A percentile compares a stretch with the other conserved stretches of the same genome.
Evolutionary conservation across 2,888 invertebrate species (phyloP).

Genomic region (Diaperis boleti): DNA sequence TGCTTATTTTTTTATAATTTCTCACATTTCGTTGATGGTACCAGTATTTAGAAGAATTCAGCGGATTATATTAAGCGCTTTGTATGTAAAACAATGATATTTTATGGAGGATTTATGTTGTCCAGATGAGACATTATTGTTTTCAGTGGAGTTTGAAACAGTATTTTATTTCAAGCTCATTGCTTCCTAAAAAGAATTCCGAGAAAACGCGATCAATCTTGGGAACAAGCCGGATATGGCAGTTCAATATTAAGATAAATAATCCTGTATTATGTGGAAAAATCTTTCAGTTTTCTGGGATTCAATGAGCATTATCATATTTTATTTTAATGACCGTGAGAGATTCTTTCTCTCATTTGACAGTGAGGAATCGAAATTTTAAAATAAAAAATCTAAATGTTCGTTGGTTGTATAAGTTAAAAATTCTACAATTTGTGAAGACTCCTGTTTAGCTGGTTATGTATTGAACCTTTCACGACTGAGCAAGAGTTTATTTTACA

Average conservation of each 20-base stretch:
- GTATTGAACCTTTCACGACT: no score
- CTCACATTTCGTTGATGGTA: no score
- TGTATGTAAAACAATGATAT: neutral
- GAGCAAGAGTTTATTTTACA: no score
- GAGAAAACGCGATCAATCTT: slow-evolving; percentile 23
- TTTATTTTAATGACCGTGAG: neutral
- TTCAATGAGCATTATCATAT: neutral
- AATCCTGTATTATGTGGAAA: slow-evolving; percentile 20
- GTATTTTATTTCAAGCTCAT: slow-evolving; percentile 24
- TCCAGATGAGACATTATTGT: slow-evolving; percentile 9
- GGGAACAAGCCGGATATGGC: slow-evolving; percentile 18
- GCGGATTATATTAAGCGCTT: no score
- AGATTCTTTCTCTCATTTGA: neutral
- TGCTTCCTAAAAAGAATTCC: slow-evolving; percentile 15
- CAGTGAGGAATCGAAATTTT: neutral
- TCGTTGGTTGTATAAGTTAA: neutral
- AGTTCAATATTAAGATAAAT: slow-evolving; percentile 18
- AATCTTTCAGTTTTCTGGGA: slow-evolving; percentile 4
- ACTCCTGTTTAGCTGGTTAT: no score
- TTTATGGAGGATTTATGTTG: neutral
- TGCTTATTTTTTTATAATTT: no score
- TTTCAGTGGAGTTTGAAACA: slow-evolving; percentile 14
- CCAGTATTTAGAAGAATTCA: no score
- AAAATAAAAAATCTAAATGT: no score
- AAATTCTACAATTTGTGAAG: no score